Evolutionary conservation across 1,140 invertebrate species (phyloP).

Genomic region (Drosophila bocqueti): DNA sequence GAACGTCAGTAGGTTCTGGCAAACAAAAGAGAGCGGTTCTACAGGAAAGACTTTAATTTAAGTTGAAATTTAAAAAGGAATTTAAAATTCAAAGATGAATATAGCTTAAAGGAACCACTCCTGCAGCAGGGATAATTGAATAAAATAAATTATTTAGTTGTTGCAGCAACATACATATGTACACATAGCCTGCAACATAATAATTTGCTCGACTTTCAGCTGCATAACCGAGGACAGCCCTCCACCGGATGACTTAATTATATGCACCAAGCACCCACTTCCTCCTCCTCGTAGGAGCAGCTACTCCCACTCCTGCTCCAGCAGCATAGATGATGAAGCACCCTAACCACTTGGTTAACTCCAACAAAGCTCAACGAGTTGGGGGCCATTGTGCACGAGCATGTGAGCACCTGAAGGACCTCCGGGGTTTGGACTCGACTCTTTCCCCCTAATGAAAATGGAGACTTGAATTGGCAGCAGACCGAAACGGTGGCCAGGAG

Average conservation of each 20-base stretch:
- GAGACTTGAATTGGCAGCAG: slow-evolving; percentile 74
- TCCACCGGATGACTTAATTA: slow-evolving; percentile 62
- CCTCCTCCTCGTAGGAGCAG: slow-evolving; percentile 7
- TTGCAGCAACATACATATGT: not conserved
- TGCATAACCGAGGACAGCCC: slow-evolving; percentile 25
- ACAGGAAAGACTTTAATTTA: not conserved
- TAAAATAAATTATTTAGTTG: slow-evolving; percentile 37
- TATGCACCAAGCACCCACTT: slow-evolving; percentile 53
- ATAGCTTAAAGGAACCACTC: not conserved
- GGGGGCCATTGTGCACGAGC: slow-evolving; percentile 52
- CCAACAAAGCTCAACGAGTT: slow-evolving; percentile 61
- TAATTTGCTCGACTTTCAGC: slow-evolving; percentile 45
- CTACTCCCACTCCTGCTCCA: slow-evolving; percentile 8
- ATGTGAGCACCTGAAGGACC: slow-evolving; percentile 57
- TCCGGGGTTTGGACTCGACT: slow-evolving; percentile 41
- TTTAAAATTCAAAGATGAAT: not conserved
- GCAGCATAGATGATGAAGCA: slow-evolving; percentile 25
- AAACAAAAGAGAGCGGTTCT: not conserved
- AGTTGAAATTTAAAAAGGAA: not conserved
- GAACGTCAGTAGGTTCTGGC: not conserved
- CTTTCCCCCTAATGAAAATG: slow-evolving; percentile 51
- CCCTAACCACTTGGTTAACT: slow-evolving; percentile 28
- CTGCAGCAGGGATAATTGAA: slow-evolving; percentile 22
- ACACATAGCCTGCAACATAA: slow-evolving; percentile 4
- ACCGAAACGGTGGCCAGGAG: slow-evolving; percentile 46